phyloP scores from a whole-genome alignment of 1,140 invertebrate species.

The Bombus superbus region DNA sequence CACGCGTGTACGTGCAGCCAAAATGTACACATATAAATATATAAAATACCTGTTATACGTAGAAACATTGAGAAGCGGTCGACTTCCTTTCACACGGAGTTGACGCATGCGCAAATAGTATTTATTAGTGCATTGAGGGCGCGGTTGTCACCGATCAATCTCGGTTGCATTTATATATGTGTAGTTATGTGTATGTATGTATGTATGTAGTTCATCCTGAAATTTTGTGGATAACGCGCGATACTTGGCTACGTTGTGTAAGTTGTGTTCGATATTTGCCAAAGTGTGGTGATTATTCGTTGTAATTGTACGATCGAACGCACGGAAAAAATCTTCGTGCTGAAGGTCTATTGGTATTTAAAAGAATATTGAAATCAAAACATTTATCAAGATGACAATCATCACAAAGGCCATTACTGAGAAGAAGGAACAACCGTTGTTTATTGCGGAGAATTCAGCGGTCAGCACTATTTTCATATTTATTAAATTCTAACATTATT shows the following conservation, averaged over 20 bases:
- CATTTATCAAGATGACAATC: conserved; percentile 84
- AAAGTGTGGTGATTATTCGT: background rate
- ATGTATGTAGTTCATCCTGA: conserved; percentile 50
- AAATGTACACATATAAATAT: background rate
- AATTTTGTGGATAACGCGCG: conserved; percentile 1
- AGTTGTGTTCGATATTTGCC: background rate
- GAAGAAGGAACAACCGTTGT: conserved; percentile 87
- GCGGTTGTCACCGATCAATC: conserved; percentile 66
- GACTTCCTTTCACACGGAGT: background rate
- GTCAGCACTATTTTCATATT: conserved; percentile 67
- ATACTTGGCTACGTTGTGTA: too few species aligned
- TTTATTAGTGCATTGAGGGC: conserved; percentile 49
- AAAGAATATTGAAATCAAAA: background rate
- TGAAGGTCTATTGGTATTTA: background rate
- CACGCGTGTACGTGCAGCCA: background rate
- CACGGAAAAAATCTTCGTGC: background rate
- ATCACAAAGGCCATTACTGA: conserved; percentile 86
- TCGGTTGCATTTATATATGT: conserved; percentile 41
- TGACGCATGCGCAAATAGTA: conserved; percentile 33
- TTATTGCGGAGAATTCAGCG: conserved; percentile 78
- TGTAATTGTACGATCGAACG: background rate
- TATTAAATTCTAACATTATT: background rate
- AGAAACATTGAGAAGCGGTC: background rate
- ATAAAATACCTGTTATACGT: background rate
- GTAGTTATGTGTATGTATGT: background rate